Base-by-base conservation (phyloP, 2,888 invertebrate species). In the Scrobipalpa atriplicella region DNA sequence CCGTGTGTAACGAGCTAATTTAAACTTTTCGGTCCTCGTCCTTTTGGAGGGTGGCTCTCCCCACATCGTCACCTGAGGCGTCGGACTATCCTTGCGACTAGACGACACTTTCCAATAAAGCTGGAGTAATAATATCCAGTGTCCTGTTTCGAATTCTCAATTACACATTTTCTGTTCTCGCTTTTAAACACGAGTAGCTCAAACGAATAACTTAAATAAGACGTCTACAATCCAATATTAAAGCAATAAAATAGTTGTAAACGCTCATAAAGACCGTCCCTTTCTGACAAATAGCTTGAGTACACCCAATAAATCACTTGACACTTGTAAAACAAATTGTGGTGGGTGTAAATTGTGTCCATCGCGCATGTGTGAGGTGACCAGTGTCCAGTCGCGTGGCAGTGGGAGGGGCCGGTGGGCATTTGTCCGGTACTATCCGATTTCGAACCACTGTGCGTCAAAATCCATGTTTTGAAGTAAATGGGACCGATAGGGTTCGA, bases 1-100 rank as follows among this genome's bases (percentile, higher is more conserved):
- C 79, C 85, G 86, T 87, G 82, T 87, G 90, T 92, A 92, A 92
- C 92, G 86, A 92, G 92, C 92, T 92, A 91, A 92, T 92, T 92
- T 92, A 92, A 92, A 92, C 90, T 92, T 92, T 92, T 91, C 87
- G 89, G 85, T 81, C 79, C 84, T 81, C 70, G 83, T 86, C 86
- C 87, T 83, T 80, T 81, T 69, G 75, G 78, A 83, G 84, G 87
- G 86, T 81, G 83, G 76, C 78, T 76, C 81, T 84, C 85, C 84
- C 77, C 75, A 72, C 69, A 70, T 71, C 81, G 85, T 82, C 87
- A 90, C 92, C 90, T 92, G 86, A 90, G 89, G 89, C 90, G 81
- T 73, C 75, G 70, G 80, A 80, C 82, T 81, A 81, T 82, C 80
- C 80, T 76, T 77, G 68, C 67, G 81, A 80, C 85, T 85, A 83